These are phyloP conservation scores for Gambelia wislizenii DNA, from an alignment of 2,797 vertebrate species.

Conservation along the genomic window DNA sequence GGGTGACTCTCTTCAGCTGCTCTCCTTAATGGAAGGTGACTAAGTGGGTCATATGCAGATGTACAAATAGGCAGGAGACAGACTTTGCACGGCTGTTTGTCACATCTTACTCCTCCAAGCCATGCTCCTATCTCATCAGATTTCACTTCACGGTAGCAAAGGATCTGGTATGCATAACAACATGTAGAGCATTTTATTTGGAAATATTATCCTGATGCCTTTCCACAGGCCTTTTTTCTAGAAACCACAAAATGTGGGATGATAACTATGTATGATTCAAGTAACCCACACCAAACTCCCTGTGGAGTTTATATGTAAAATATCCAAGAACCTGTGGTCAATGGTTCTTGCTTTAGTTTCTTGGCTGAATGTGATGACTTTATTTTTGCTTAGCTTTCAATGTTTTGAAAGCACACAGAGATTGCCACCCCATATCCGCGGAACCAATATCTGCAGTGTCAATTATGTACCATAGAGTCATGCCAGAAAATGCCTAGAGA, in stretches of 20 bases:
- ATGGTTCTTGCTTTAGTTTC: neutral
- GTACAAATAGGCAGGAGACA: neutral
- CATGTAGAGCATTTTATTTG: neutral
- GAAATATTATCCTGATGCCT: neutral
- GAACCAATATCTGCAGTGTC: too few species aligned
- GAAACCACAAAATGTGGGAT: neutral
- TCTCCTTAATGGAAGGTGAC: slow-evolving; percentile 25
- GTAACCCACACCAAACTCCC: neutral
- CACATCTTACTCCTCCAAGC: neutral
- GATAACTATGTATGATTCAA: slow-evolving; percentile 3
- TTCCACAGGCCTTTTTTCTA: neutral
- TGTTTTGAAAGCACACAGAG: slow-evolving; percentile 1
- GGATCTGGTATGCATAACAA: neutral
- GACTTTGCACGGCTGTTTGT: neutral
- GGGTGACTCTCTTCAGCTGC: neutral
- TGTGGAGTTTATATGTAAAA: too few species aligned
- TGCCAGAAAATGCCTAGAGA: too few species aligned
- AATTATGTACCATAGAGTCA: too few species aligned
- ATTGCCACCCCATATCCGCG: too few species aligned
- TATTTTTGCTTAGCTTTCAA: neutral
- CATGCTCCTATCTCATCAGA: neutral
- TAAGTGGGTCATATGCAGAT: slow-evolving; percentile 38
- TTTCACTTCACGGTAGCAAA: slow-evolving; percentile 5
- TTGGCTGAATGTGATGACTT: neutral
- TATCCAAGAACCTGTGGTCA: too few species aligned